Percentiles rank a stretch among this genome's conserved stretches.
phyloP scores from a whole-genome alignment of 1,140 invertebrate genomes.

The Cyclargus thomasi region DNA sequence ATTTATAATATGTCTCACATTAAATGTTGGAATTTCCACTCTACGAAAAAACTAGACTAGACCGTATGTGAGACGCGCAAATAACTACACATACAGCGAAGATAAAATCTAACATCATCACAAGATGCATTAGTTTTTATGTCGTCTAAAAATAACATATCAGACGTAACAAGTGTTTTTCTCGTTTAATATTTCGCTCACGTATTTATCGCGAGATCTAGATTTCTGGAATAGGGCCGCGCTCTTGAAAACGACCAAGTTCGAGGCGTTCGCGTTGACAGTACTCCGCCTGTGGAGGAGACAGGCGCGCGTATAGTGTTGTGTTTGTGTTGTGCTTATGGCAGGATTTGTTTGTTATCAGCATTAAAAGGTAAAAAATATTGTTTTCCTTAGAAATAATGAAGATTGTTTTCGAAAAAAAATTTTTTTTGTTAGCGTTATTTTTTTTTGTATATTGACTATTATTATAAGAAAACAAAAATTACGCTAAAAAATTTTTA shows the following conservation, averaged over 20 bases:
- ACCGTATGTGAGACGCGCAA: not conserved
- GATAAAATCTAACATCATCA: not conserved
- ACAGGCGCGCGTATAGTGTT: slow-evolving; percentile 18
- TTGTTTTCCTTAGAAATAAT: too few relatives aligned
- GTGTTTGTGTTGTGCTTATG: too few relatives aligned
- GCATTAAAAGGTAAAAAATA: too few relatives aligned
- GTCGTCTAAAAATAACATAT: slow-evolving; percentile 5
- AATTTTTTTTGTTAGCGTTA: too few relatives aligned
- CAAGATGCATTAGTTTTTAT: not conserved
- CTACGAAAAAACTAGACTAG: not conserved
- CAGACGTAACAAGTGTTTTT: not conserved
- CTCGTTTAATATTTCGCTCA: not conserved
- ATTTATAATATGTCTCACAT: too few relatives aligned
- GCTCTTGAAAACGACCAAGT: slow-evolving; percentile 43
- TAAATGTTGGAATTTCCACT: not conserved
- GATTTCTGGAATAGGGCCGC: slow-evolving; percentile 34
- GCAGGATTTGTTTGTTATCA: too few relatives aligned
- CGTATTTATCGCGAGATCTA: slow-evolving; percentile 11
- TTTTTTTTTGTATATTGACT: too few relatives aligned
- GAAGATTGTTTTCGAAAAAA: too few relatives aligned
- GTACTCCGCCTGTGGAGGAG: slow-evolving; percentile 26
- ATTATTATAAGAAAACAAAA: too few relatives aligned
- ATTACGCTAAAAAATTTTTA: too few relatives aligned
- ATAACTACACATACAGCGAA: not conserved
- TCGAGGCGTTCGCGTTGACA: slow-evolving; percentile 30